Base-by-base conservation (phyloP, 2,888 invertebrate species). In the Cacoxenus indagator region DNA sequence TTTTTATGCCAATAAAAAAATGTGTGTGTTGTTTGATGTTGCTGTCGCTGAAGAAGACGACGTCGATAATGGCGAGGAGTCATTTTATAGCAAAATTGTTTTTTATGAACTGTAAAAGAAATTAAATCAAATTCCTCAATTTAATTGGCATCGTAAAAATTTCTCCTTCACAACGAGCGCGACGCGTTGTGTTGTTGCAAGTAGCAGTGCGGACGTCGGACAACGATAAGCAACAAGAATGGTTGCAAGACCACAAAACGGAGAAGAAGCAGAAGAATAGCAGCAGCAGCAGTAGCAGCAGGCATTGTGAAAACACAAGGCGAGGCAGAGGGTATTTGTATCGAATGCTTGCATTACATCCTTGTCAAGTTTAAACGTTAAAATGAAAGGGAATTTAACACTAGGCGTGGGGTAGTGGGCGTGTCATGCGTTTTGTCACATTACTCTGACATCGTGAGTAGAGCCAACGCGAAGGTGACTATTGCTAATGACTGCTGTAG, bases 31-130 rank as follows among this genome's bases (percentile, higher is more conserved):
- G 9, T 64, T 64, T 64, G 1, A 6, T 46, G 37, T 37, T 37
- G 37, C 19, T 57, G 17, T 29, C 17, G 57, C 27, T 27, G 55
- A 26, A 57, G 2, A 29, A 14, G n/a, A 37, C 6, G 17, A 4
- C 17, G 48, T n/a, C 17, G n/a, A n/a, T n/a, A n/a, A n/a, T n/a
- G n/a, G n/a, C n/a, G n/a, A n/a, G n/a, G 48, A 48, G 67, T 57
- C 65, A 51, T 67, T 67, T 54, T 31, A 54, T 26, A 11, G 19
- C 48, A 64, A 48, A 48, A 48, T 19, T 66, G 26, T 65, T 76
- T 81, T 78, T 81, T 81, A 81, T 81, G 78, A 81, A 73, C 78
- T 75, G 80, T 81, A 75, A 81, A 81, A 80, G 78, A 81, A 81
- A 81, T 81, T 76, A 81, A 81, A 81, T 81, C 81, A 81, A 78